Base-by-base conservation (phyloP, 2,888 invertebrate genomes). In the Gnatocerus cornutus region DNA sequence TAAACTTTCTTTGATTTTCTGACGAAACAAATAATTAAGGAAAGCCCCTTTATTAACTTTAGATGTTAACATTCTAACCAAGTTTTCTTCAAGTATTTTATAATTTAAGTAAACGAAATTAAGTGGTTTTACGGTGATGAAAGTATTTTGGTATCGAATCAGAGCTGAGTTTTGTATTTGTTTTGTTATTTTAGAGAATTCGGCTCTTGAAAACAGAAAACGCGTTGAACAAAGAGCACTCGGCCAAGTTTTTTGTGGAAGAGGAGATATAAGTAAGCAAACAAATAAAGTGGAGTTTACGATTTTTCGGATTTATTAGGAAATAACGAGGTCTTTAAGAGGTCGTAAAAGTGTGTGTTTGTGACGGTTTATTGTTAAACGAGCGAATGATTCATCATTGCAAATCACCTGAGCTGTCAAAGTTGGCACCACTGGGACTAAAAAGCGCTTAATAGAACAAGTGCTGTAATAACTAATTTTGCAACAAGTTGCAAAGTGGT, bases 321-420 rank as follows among this genome's bases (percentile, higher is more conserved):
- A 13, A 33, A 52, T 52, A 52, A 52, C 52, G 52, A 52, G 29
- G 52, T 33, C 52, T 52, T 52, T 52, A 52, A 48, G 52, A 33
- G 52, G 13, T 33, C 52, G 33, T 52, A 52, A 52, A 52, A 27
- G 27, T 12, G 30, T 8, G 27, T 29, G 52, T 52, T 41, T 41
- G 33, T 33, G 33, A 33, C 33, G n/a, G 33, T 33, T 33, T 33
- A 33, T 33, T 7, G 33, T n/a, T n/a, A n/a, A 9, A 7, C n/a
- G 33, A 6, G 33, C n/a, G n/a, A 33, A 33, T 33, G 33, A 33
- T 33, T 33, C 33, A n/a, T 33, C 2, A 33, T 33, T 33, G 6
- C 6, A 7, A 33, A n/a, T 1, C 33, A 33, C 33, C 33, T 33
- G 33, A 7, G 7, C 29, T 29, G 29, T 7, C 29, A 29, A 29